phyloP scores from a whole-genome alignment of 2,113 vertebrate genomes.

The Hippocampus comes region DNA sequence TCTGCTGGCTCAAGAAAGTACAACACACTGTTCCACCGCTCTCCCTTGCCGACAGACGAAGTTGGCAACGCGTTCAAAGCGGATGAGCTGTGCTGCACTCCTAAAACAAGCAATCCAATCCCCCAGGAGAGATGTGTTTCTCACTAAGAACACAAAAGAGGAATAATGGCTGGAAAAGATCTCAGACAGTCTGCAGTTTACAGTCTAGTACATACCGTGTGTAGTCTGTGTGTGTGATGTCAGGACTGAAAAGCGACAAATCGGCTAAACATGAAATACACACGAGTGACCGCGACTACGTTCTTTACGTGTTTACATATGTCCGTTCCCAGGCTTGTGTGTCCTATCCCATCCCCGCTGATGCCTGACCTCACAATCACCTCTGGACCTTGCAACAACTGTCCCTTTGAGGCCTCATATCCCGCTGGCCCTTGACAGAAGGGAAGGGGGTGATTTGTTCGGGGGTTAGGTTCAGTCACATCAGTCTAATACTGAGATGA shows the following conservation, averaged over 20 bases:
- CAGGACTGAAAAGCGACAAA: conserved; percentile 11
- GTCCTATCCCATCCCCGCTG: conserved; percentile 28
- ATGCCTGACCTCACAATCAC: conserved; percentile 39
- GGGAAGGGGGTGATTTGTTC: conserved; percentile 9
- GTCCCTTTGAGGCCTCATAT: conserved; percentile 53
- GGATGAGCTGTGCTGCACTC: conserved; percentile 43
- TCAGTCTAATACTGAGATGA: conserved; percentile 52
- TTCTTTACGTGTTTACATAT: neutral
- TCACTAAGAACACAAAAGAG: conserved; percentile 30
- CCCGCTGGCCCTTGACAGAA: conserved; percentile 16
- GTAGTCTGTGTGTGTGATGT: conserved; percentile 15
- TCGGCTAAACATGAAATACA: neutral
- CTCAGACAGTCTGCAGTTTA: conserved; percentile 26
- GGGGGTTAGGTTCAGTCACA: conserved; percentile 37
- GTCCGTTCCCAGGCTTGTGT: conserved; percentile 24
- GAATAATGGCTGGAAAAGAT: conserved; percentile 25
- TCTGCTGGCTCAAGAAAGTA: conserved; percentile 56
- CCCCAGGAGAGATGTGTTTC: conserved; percentile 19
- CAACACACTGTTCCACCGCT: neutral
- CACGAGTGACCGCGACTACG: neutral
- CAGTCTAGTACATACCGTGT: conserved; percentile 14
- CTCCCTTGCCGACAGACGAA: conserved; percentile 23
- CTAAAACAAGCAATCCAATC: conserved; percentile 32
- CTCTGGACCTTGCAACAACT: conserved; percentile 56
- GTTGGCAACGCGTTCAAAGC: conserved; percentile 41